phyloP scores from a whole-genome alignment of 64 coral and sea anemone genomes.

The Pachyseris speciosa region DNA sequence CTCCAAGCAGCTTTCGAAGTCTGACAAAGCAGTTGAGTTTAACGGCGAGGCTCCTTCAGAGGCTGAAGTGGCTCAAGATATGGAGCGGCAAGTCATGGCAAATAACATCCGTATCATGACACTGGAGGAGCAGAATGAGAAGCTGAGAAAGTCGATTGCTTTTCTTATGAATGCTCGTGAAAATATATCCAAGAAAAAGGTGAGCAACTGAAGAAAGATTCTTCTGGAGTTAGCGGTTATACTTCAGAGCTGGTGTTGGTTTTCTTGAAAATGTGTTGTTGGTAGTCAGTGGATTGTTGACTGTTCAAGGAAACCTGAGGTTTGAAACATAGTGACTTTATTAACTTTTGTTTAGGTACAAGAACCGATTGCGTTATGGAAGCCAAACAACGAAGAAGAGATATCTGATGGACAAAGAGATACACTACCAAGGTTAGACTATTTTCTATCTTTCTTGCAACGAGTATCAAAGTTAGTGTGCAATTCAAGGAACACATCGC shows the following conservation, averaged over 20 bases:
- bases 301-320: neutral
- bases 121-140: constrained; percentile 92
- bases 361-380: constrained; percentile 85
- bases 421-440: neutral
- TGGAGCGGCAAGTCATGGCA: constrained; percentile 94
- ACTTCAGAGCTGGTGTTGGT: neutral
- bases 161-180: constrained; percentile 59
- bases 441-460: neutral
- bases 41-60: constrained; percentile 59
- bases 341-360: constrained; percentile 47
- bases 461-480: neutral
- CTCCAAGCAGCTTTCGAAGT: constrained; percentile 14
- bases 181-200: constrained; percentile 66
- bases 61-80: constrained; percentile 80
- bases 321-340: neutral
- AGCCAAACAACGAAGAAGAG: constrained; percentile 13
- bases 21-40: constrained; percentile 38
- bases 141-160: constrained; percentile 85
- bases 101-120: constrained; percentile 92
- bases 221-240: neutral
- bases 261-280: too few species aligned
- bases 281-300: neutral
- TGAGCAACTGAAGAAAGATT: neutral
- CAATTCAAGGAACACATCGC: neutral
- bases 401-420: neutral